These are phyloP conservation scores for Cynopterus sphinx DNA, from an alignment of 2,797 vertebrate species.

Conservation along the genomic window DNA sequence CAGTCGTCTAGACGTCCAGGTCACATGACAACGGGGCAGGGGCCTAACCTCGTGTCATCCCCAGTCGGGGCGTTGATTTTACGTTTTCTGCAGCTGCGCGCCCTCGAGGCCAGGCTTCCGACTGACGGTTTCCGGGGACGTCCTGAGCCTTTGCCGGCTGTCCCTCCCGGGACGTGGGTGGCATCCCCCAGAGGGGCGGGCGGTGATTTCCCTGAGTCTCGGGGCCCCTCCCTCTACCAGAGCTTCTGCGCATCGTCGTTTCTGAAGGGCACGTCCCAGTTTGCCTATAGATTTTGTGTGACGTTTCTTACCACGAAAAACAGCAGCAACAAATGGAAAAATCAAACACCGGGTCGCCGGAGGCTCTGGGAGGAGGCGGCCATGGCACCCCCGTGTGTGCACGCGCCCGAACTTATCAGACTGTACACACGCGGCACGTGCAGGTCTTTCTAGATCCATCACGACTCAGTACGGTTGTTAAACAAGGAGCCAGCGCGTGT, in stretches of 20 bases:
- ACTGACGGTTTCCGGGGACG: accelerated
- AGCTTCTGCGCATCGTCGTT: background rate
- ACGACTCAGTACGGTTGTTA: accelerated
- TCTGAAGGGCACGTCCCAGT: background rate
- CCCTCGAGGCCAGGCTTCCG: background rate
- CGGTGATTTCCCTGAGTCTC: too few species aligned
- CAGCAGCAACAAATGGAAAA: background rate
- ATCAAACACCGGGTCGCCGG: accelerated
- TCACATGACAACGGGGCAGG: background rate
- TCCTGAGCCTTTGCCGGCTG: accelerated
- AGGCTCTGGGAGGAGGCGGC: background rate
- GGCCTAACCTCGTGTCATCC: background rate
- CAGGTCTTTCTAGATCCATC: background rate
- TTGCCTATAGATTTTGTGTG: background rate
- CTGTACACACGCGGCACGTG: accelerated
- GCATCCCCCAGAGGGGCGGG: accelerated
- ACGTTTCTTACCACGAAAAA: background rate
- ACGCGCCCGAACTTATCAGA: background rate
- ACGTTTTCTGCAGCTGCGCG: accelerated
- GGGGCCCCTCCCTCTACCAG: too few species aligned
- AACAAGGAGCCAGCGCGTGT: background rate
- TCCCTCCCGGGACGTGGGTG: accelerated
- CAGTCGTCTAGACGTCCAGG: background rate
- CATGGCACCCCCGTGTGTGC: accelerated
- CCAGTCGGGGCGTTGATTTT: background rate